Conservation (phyloP, 2,797 vertebrate genomes). For the Apodemus agrarius region DNA sequence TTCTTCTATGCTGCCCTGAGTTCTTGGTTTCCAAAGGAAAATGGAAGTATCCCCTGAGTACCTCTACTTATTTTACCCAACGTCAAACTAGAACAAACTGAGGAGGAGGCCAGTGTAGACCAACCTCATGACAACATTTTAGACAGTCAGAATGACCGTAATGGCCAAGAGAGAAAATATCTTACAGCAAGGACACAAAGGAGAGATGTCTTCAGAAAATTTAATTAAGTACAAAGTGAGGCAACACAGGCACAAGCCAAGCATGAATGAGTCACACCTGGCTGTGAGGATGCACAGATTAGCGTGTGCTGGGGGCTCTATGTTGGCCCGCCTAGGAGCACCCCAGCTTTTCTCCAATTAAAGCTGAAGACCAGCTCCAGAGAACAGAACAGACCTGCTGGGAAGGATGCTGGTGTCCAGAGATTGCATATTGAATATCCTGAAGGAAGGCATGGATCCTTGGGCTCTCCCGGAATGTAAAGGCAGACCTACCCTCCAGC, state of each 20-base stretch:
- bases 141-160: background rate
- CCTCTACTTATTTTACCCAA: background rate
- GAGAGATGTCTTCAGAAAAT: too few species aligned
- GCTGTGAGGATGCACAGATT: rapidly evolving
- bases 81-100: background rate
- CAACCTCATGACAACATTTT: background rate
- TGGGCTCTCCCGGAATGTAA: background rate
- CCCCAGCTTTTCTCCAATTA: background rate
- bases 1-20: background rate
- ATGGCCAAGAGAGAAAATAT: background rate
- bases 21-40: background rate
- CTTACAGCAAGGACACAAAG: too few species aligned
- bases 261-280: rapidly evolving
- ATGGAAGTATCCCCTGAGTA: rapidly evolving
- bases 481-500: background rate
- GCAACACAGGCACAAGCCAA: rapidly evolving
- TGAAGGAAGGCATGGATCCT: background rate
- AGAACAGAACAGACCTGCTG: background rate
- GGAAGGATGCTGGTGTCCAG: background rate
- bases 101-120: too few species aligned
- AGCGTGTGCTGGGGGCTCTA: rapidly evolving
- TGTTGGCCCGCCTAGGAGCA: background rate
- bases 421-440: background rate
- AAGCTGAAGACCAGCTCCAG: background rate
- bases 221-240: background rate